Conservation (phyloP, 2,797 vertebrate species). For the Podarcis lilfordi region DNA sequence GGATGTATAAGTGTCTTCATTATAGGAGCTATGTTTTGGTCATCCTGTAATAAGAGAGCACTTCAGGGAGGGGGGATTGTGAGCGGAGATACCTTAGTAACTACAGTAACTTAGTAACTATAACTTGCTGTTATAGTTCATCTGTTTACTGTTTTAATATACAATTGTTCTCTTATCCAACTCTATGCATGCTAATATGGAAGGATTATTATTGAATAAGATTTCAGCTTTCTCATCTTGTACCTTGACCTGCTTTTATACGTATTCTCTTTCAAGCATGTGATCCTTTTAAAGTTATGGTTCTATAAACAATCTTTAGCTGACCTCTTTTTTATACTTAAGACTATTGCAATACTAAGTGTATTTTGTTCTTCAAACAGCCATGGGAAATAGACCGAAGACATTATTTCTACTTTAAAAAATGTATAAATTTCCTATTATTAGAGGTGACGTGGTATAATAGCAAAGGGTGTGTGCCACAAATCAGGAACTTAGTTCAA, state of each 20-base stretch:
- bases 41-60: too few relatives aligned
- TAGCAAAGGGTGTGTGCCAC: neutral
- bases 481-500: neutral
- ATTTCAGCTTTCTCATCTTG: neutral
- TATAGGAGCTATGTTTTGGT: too few relatives aligned
- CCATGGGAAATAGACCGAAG: neutral
- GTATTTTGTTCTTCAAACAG: constrained; percentile 41
- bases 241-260: neutral
- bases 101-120: neutral
- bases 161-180: neutral
- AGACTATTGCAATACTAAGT: constrained; percentile 18
- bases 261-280: neutral
- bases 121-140: fast-evolving
- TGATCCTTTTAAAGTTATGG: neutral
- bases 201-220: too few relatives aligned
- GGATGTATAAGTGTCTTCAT: too few relatives aligned
- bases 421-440: neutral
- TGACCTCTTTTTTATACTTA: neutral
- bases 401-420: constrained; percentile 2
- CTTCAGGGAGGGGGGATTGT: too few relatives aligned
- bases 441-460: neutral
- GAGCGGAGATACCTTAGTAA: neutral
- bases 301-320: neutral
- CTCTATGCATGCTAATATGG: neutral
- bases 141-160: neutral